A percentile compares a stretch with the other conserved stretches of the same genome.
Evolutionary conservation across 35 echinoderm and acorn worm genomes (phyloP).

Genomic region (Eucidaris tribuloides): DNA sequence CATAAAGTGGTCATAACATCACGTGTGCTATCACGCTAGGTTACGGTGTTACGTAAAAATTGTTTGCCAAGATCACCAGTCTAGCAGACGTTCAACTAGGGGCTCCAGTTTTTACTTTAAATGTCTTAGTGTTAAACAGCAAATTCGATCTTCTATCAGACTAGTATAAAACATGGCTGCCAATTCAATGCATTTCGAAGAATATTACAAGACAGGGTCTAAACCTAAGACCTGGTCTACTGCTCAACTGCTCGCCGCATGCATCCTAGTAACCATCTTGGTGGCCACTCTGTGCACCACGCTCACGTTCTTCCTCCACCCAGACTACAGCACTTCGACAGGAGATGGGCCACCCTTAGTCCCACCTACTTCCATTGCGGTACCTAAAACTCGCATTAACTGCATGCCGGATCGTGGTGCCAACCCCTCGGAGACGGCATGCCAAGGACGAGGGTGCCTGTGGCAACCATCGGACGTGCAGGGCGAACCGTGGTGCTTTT

Average conservation of each 20-base stretch:
- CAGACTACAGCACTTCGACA: constrained; percentile 19
- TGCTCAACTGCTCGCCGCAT: not conserved
- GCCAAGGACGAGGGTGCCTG: constrained; percentile 47
- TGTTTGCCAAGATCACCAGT: no score
- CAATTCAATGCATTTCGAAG: no score
- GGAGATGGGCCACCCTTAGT: not conserved
- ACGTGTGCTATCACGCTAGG: no score
- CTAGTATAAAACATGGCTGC: no score
- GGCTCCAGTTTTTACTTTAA: constrained; percentile 28
- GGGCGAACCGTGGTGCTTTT: constrained; percentile 66
- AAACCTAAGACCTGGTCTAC: no score
- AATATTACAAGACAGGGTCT: no score
- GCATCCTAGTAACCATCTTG: constrained; percentile 10
- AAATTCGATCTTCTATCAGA: no score
- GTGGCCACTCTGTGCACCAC: constrained; percentile 3
- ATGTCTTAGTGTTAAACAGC: no score
- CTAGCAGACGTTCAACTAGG: no score
- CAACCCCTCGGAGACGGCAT: constrained; percentile 13
- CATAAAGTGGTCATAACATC: no score
- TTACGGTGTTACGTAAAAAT: no score
- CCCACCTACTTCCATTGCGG: not conserved
- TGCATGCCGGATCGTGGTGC: constrained; percentile 56
- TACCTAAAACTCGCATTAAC: constrained; percentile 37
- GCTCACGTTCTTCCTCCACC: constrained; percentile 69
- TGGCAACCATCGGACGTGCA: constrained; percentile 2